phyloP scores from a whole-genome alignment of 2,797 vertebrate species.

The Pangasius djambal region DNA sequence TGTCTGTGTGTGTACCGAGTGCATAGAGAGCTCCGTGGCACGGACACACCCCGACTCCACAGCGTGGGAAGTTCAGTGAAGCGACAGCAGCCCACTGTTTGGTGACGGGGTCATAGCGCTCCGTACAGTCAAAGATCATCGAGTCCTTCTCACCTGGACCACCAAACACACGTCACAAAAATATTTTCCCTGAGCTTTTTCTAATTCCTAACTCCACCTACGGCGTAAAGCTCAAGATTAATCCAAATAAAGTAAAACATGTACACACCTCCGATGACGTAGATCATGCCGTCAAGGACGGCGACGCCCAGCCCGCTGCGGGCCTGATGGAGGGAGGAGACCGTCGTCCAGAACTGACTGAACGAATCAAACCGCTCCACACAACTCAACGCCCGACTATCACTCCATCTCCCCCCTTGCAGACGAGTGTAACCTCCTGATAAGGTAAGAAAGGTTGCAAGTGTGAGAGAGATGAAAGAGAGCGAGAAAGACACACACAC shows the following conservation, averaged over 20 bases:
- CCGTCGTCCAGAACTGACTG: constrained; percentile 97
- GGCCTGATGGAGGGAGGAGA: constrained; percentile 95
- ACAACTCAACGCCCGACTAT: constrained; percentile 93
- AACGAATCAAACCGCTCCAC: constrained; percentile 98
- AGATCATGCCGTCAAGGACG: constrained; percentile 93
- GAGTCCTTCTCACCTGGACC: constrained; percentile 91
- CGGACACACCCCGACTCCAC: constrained; percentile 90
- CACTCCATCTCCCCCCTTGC: constrained; percentile 94
- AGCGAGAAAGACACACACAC: constrained; percentile 10
- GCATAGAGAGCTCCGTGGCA: constrained; percentile 95
- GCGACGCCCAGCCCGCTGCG: constrained; percentile 91
- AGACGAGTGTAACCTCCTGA: constrained; percentile 94
- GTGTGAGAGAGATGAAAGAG: background rate
- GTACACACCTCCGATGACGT: constrained; percentile 92
- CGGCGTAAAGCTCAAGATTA: background rate
- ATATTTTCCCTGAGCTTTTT: too few relatives aligned
- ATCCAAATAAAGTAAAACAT: background rate
- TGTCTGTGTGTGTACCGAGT: constrained; percentile 77
- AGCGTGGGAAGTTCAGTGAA: constrained; percentile 92
- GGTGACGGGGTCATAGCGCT: constrained; percentile 93
- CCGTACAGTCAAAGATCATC: constrained; percentile 97
- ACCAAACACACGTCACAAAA: constrained; percentile 67
- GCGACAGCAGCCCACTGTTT: constrained; percentile 96
- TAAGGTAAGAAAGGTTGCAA: background rate
- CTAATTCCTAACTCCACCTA: background rate